Evolutionary conservation across 2,888 invertebrate genomes (phyloP).

Genomic region (Tubulanus polymorphus): DNA sequence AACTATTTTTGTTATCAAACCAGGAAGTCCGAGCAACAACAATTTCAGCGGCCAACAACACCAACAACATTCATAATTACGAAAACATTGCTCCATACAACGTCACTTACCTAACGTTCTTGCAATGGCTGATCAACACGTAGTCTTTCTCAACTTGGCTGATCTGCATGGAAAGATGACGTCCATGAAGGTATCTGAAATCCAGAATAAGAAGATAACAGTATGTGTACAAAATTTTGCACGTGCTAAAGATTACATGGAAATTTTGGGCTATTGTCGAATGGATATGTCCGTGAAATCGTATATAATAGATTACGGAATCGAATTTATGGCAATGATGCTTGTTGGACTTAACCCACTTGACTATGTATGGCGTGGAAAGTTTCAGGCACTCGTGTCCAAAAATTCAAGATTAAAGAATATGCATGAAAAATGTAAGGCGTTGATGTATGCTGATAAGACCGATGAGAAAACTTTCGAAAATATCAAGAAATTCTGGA

Average conservation of each 20-base stretch:
- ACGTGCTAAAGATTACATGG: neutral
- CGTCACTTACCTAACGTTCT: neutral
- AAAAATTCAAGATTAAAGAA: neutral
- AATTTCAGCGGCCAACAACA: neutral
- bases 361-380: neutral
- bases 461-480: neutral
- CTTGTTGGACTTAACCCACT: neutral
- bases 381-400: neutral
- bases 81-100: no score
- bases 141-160: neutral
- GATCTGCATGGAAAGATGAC: neutral
- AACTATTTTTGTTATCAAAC: neutral
- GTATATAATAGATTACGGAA: neutral
- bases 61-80: no score
- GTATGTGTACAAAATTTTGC: neutral
- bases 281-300: neutral
- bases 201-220: neutral
- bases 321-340: neutral
- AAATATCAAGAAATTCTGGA: neutral
- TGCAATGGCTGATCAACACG: neutral
- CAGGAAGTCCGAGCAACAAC: neutral
- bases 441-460: neutral
- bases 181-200: conserved; percentile 1
- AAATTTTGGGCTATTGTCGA: neutral
- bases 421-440: neutral